These are phyloP conservation scores for Pluvialis apricaria DNA, from an alignment of 2,113 vertebrate genomes.

Conservation along the genomic window DNA sequence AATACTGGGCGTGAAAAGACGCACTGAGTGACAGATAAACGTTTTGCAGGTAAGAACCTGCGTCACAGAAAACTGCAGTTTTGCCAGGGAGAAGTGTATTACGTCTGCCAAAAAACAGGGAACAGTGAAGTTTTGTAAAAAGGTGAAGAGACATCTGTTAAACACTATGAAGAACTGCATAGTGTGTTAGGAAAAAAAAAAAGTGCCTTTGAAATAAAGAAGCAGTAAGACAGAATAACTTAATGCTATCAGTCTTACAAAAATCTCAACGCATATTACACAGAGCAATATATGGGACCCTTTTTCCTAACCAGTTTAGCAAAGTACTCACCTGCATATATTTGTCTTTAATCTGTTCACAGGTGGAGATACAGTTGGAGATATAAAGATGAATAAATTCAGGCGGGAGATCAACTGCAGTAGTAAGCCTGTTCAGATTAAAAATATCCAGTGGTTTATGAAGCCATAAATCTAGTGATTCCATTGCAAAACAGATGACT, in stretches of 20 bases:
- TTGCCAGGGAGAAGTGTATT: not conserved
- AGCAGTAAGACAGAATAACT: not conserved
- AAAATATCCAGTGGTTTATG: not conserved
- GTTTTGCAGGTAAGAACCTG: not conserved
- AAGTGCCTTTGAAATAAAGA: not conserved
- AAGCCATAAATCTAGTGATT: not conserved
- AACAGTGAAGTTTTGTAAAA: not conserved
- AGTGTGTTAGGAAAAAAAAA: not conserved
- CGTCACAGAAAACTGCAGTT: not conserved
- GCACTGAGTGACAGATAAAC: not conserved
- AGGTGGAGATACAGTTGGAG: slow-evolving; percentile 98
- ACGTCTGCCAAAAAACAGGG: not conserved
- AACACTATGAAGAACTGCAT: not conserved
- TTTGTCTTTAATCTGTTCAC: slow-evolving; percentile 99
- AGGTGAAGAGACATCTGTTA: not conserved
- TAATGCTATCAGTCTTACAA: not conserved
- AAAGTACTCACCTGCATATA: slow-evolving; percentile 91
- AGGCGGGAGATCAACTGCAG: slow-evolving; percentile 95
- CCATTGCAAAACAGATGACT: not conserved
- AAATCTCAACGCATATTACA: not conserved
- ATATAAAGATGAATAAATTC: slow-evolving; percentile 99
- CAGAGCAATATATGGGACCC: not conserved
- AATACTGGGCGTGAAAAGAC: not conserved
- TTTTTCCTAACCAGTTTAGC: not conserved
- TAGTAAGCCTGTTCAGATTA: slow-evolving; percentile 84